Conservation (phyloP, 2,113 vertebrate species). For the Festucalex cinctus region DNA sequence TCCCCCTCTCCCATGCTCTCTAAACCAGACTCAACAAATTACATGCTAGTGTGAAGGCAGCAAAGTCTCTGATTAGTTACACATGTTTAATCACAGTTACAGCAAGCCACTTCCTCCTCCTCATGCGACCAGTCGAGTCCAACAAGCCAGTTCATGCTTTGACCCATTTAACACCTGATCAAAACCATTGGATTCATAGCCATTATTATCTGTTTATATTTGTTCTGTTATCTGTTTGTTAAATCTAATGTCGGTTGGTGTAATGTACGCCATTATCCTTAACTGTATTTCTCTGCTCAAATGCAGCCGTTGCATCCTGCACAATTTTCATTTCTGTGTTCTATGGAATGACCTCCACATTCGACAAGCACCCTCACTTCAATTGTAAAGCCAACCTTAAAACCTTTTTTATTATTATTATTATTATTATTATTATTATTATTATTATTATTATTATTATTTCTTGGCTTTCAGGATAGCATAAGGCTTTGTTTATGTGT, state of each 20-base stretch:
- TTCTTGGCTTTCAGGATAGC: not conserved
- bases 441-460: too few species aligned
- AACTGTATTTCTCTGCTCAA: not conserved
- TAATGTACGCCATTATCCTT: not conserved
- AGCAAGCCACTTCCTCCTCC: constrained; percentile 89
- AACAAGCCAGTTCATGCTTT: constrained; percentile 77
- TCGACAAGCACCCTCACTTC: not conserved
- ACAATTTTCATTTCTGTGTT: not conserved
- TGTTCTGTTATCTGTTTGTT: too few species aligned
- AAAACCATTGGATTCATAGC: constrained; percentile 25
- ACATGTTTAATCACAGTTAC: constrained; percentile 97
- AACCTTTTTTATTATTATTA: not conserved
- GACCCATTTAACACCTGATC: constrained; percentile 88
- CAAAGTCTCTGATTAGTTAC: constrained; percentile 92
- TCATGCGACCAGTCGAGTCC: constrained; percentile 79
- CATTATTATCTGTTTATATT: not conserved
- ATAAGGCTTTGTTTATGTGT: not conserved
- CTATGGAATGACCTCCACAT: not conserved
- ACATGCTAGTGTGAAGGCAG: constrained; percentile 85
- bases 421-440: too few species aligned
- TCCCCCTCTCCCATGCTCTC: constrained; percentile 50
- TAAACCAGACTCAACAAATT: constrained; percentile 86
- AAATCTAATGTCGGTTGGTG: not conserved
- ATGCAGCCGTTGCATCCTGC: not conserved
- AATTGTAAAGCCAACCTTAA: not conserved